Percentiles rank a stretch among this genome's conserved stretches.
Evolutionary conservation across 2,888 invertebrate species (phyloP).

Genomic region (Heterodera filipjevi): DNA sequence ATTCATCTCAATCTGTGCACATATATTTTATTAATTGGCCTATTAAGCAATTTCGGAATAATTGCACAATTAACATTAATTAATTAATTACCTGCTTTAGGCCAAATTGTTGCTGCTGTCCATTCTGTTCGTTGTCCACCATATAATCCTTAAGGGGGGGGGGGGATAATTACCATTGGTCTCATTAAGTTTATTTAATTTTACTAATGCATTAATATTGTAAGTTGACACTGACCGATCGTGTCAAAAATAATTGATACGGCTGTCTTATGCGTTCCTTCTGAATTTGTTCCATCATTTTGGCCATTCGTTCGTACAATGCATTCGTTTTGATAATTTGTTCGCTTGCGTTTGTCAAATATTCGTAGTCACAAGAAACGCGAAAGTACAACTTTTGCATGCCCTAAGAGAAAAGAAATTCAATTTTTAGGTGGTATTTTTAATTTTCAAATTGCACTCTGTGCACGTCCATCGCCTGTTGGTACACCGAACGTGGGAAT

Average conservation of each 20-base stretch:
- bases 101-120: background rate
- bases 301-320: conserved; percentile 50
- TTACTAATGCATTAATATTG: no score
- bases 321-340: conserved; percentile 62
- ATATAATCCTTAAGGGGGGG: background rate
- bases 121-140: background rate
- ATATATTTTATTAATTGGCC: no score
- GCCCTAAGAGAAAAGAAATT: conserved; percentile 33
- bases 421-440: background rate
- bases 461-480: conserved; percentile 58
- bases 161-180: no score
- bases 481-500: conserved; percentile 57
- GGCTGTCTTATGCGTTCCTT: conserved; percentile 55
- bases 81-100: background rate
- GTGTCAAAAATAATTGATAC: conserved; percentile 41
- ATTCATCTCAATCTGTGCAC: conserved; percentile 81
- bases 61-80: background rate
- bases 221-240: background rate
- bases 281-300: conserved; percentile 50
- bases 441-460: conserved; percentile 40
- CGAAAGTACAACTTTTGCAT: conserved; percentile 58
- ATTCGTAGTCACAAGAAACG: conserved; percentile 59
- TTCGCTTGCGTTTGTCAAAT: conserved; percentile 53
- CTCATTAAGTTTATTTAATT: background rate
- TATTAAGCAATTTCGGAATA: background rate